Evolutionary conservation across 2,113 vertebrate species (phyloP), one percentile per base, ranked within the genome.

Genomic region (Macroglossus sobrinus): DNA sequence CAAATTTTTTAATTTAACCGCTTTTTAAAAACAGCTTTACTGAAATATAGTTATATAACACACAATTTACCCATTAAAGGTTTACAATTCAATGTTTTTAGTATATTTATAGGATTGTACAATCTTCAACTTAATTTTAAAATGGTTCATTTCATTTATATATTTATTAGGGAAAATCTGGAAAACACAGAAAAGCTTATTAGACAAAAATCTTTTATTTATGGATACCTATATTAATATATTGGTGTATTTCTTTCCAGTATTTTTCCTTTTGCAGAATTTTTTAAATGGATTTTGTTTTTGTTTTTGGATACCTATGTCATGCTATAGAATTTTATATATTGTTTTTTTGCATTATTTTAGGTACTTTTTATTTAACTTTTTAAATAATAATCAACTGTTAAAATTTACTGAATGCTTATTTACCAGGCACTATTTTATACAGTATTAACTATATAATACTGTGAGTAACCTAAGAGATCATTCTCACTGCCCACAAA

Each of bases 181-280:
- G 4, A 87, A 72, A 94, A 95, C 55, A 53, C 1, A 84, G 24
- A 95, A 88, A 96, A 53, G 53, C 33, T 50, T 53, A 63, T 57
- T 84, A 68, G 16, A 91, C 69, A 38, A 93, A 93, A 93, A 95
- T 61, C 26, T 81, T 76, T 93, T 69, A 69, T 57, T 28, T 95
- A 57, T 2, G 76, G 53, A 69, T 28, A 89, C 89, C 16, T 22
- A 66, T 16, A 75, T 33, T 90, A 86, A 90, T 66, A 86, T 57
- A 50, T 86, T 63, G 61, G 1, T 24, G 10, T 74, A 66, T 76
- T 84, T 69, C 82, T 76, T 84, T 69, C 82, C 13, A 84, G 40
- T 66, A 78, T 61, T 93, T 89, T 78, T 66, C 47, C 5, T 93
- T 57, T 53, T 59, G 26, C 11, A 47, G 15, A 2, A 81, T 7